A percentile compares a stretch with the other conserved stretches of the same genome.
These are phyloP conservation scores for Colinus virginianus DNA, from an alignment of 2,113 vertebrate genomes.

Conservation along the genomic window DNA sequence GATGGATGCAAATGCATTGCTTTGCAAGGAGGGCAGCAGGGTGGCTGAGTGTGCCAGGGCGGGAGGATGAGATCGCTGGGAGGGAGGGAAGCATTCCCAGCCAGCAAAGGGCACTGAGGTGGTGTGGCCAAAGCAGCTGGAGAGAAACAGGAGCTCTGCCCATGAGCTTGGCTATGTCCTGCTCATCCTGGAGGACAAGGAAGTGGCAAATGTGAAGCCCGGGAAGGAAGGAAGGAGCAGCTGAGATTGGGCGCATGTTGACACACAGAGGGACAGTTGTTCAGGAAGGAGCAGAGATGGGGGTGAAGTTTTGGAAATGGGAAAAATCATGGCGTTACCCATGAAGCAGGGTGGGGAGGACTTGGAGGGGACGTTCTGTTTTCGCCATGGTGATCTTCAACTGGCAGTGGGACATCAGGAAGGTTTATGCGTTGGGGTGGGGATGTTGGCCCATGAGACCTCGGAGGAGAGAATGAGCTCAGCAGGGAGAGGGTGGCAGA, in stretches of 20 bases:
- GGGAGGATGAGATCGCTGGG: slow-evolving; percentile 8
- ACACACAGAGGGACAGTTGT: neutral
- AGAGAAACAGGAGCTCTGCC: neutral
- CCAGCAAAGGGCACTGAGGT: neutral
- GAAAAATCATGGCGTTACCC: neutral
- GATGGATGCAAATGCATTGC: neutral
- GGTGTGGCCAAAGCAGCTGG: slow-evolving; percentile 27
- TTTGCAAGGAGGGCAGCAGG: neutral
- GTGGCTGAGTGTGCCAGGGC: neutral
- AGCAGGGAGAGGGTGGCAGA: neutral
- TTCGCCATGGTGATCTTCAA: neutral
- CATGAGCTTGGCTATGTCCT: accelerated
- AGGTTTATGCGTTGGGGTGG: slow-evolving; percentile 22
- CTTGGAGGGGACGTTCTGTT: neutral
- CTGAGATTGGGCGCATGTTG: neutral
- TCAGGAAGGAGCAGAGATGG: neutral
- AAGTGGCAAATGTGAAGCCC: neutral
- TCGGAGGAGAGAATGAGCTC: neutral
- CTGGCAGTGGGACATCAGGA: slow-evolving; percentile 17
- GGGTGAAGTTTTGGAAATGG: neutral
- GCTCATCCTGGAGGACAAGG: neutral
- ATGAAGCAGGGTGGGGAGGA: neutral
- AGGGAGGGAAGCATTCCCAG: neutral
- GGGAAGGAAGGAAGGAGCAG: neutral
- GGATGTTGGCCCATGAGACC: neutral